phyloP scores from a whole-genome alignment of 2,888 invertebrate genomes.

The Rhorus exstirpatorius region DNA sequence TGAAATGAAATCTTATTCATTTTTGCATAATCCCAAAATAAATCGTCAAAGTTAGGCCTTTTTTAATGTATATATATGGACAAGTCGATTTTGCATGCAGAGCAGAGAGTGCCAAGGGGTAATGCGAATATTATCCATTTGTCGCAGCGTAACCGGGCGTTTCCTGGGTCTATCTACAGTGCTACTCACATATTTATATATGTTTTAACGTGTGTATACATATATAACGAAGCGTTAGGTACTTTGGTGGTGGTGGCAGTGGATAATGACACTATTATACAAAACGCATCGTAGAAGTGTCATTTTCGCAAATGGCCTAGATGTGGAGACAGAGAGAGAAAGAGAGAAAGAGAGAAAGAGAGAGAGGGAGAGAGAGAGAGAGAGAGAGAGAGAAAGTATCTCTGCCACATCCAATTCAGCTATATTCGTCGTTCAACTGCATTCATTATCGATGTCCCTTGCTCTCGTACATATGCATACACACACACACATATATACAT shows the following conservation, averaged over 20 bases:
- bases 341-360: background rate
- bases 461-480: background rate
- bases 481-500: background rate
- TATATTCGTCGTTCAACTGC: slow-evolving; percentile 35
- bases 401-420: slow-evolving; percentile 48
- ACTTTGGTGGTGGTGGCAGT: slow-evolving; percentile 2
- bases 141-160: slow-evolving; percentile 69
- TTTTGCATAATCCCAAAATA: too few relatives aligned
- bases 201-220: background rate
- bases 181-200: background rate
- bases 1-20: too few relatives aligned
- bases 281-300: slow-evolving; percentile 49
- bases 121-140: slow-evolving; percentile 72
- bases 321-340: slow-evolving; percentile 24
- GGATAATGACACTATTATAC: slow-evolving; percentile 57
- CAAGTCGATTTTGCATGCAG: slow-evolving; percentile 35
- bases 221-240: slow-evolving; percentile 19
- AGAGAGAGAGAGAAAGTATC: background rate
- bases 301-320: slow-evolving; percentile 63
- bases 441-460: slow-evolving; percentile 52
- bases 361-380: too few relatives aligned
- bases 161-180: slow-evolving; percentile 65
- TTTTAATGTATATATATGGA: background rate
- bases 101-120: slow-evolving; percentile 46
- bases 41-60: too few relatives aligned